Evolutionary conservation across 1,140 invertebrate species (phyloP).

Genomic region (Caenorhabditis inopinata): DNA sequence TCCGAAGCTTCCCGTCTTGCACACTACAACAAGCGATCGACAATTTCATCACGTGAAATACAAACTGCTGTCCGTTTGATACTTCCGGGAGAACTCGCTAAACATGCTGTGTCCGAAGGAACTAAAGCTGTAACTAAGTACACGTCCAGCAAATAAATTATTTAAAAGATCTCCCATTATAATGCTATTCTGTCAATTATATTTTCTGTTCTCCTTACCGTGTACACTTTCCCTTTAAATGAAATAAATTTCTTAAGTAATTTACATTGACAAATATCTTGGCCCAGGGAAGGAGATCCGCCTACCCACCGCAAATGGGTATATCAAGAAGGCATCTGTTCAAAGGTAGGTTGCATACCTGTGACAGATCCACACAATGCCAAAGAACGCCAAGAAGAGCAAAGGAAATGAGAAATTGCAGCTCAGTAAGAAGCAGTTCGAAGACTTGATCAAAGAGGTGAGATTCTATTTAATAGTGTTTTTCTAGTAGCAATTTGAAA

Average conservation of each 20-base stretch:
- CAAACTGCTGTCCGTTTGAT: slow-evolving; percentile 63
- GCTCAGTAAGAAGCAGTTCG: not conserved
- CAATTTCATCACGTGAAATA: slow-evolving; percentile 57
- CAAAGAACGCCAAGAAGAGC: slow-evolving; percentile 26
- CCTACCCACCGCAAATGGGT: not conserved
- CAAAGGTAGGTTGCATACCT: too few relatives aligned
- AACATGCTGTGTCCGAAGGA: slow-evolving; percentile 69
- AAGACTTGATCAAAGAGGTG: not conserved
- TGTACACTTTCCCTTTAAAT: too few relatives aligned
- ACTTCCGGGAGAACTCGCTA: slow-evolving; percentile 66
- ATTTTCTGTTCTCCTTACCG: too few relatives aligned
- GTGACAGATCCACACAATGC: too few relatives aligned
- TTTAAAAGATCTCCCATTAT: not conserved
- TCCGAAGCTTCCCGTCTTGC: slow-evolving; percentile 74
- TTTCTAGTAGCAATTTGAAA: not conserved
- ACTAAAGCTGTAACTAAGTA: slow-evolving; percentile 69
- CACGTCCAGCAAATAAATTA: slow-evolving; percentile 50
- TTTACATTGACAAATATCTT: too few relatives aligned
- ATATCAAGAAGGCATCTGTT: too few relatives aligned
- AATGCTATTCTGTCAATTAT: not conserved
- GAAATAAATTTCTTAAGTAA: too few relatives aligned
- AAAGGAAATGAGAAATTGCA: slow-evolving; percentile 5
- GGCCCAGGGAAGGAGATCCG: not conserved
- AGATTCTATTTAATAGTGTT: not conserved
- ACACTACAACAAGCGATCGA: slow-evolving; percentile 74